A percentile compares a stretch with the other conserved stretches of the same genome.
Conservation (phyloP, 23 tunicate genomes). For the Corella eumyota region DNA sequence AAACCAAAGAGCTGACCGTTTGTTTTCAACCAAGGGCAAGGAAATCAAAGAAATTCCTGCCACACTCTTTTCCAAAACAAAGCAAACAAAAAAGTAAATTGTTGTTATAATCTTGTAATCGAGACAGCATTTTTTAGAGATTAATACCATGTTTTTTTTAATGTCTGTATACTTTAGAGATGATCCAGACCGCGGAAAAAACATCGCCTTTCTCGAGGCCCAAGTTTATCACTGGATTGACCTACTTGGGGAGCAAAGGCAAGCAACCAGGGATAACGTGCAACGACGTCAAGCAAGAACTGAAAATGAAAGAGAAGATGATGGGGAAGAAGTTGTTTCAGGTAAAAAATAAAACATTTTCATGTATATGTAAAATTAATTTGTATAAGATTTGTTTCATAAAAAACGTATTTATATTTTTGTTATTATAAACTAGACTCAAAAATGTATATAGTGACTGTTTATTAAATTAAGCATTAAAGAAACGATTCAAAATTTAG, state of each 20-base stretch:
- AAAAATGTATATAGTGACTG: too few species aligned
- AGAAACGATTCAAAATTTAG: too few species aligned
- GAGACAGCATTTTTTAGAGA: too few species aligned
- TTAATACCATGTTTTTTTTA: too few species aligned
- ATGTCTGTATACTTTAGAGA: constrained; percentile 9
- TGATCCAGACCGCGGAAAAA: constrained; percentile 53
- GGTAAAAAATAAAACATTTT: too few species aligned
- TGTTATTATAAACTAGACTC: too few species aligned
- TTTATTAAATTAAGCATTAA: too few species aligned
- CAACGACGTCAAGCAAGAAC: constrained; percentile 95
- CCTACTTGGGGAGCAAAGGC: constrained; percentile 76
- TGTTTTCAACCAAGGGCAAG: constrained; percentile 91
- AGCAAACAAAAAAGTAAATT: constrained; percentile 38
- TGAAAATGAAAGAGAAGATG: constrained; percentile 81
- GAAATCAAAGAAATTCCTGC: constrained; percentile 57
- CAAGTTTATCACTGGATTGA: constrained; percentile 78
- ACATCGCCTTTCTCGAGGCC: constrained; percentile 81
- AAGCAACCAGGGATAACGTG: constrained; percentile 82
- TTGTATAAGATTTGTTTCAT: too few species aligned
- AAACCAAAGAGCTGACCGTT: constrained; percentile 77
- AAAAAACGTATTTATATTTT: too few species aligned
- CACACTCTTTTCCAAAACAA: constrained; percentile 63
- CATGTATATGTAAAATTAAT: too few species aligned
- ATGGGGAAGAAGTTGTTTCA: constrained; percentile 79
- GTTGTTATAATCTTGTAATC: too few species aligned